Base-by-base conservation (phyloP, 2,797 vertebrate species). In the Acanthornis magna region DNA sequence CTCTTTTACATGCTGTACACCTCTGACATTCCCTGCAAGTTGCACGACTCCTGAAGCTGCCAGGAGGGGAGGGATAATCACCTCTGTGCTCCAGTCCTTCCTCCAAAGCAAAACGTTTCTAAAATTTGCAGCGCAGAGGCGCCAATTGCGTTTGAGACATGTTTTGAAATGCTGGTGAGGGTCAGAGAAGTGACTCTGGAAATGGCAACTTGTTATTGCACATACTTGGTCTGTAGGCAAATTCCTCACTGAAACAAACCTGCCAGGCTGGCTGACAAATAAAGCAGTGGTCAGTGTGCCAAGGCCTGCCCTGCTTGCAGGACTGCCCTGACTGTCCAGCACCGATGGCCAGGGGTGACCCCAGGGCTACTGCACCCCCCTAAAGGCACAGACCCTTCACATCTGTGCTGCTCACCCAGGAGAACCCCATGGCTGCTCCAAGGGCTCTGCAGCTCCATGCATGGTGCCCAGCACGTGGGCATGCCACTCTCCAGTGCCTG, bases 101-200 rank as follows among this genome's bases (percentile, higher is more conserved):
- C 89, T 95, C 88, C 85, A 89, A 96, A 95, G 71, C 74, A 96
- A 91, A 97, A 75, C 0, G 18, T 93, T 95, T 88, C 91, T 97
- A 95, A 96, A 96, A 95, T 74, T 74, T 88, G 77, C 81, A 88
- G 63, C 2, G 8, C 25, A 43, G 77, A 91, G 62, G 32, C 83
- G 87, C 70, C 92, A 91, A 70, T 27, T 93, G 68, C 42, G 22
- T 90, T 63, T 79, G 87, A 90, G 66, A 81, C 0, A 5, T 48
- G 60, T 80, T 83, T 72, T 50, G 65, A 90, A 96, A 91, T 2
- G 53, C 55, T 91, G 86, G 74, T 82, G 73, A 81, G 77, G 89
- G 62, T 91, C 72, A 92, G 80, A 95, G 77, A 80, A 86, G 85
- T 47, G 1, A 30, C 67, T 90, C 60, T 95, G 93, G 92, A 96